Base-by-base conservation (phyloP, 2,113 vertebrate genomes). In the Psophia crepitans region DNA sequence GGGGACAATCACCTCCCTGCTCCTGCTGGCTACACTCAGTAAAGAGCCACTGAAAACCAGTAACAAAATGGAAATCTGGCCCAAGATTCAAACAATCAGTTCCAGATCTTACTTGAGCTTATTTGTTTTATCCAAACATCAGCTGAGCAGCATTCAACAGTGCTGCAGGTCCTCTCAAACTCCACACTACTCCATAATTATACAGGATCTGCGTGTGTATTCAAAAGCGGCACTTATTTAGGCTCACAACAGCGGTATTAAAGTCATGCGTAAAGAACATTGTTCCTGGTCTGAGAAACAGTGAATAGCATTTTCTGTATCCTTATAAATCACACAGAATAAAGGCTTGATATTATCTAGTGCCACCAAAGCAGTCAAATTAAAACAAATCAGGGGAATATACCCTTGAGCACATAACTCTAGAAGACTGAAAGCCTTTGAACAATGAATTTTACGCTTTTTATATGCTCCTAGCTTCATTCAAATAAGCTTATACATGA, bases 201-300 rank as follows among this genome's bases (percentile, higher is more conserved):
- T 0, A 44, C 0, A 0, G 30, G 22, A 87, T 22, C 58, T n/a
- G 23, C 2, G 9, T 2, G 11, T 8, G 1, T 60, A 89, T 35
- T 65, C 64, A 88, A 84, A 84, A 63, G 56, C 20, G 1, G 70
- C 48, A 41, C 65, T 94, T 93, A 82, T 69, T 92, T 61, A 57
- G 60, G 64, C 53, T 92, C 80, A 64, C 17, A 71, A 73, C 60
- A 69, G 39, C 77, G 76, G 28, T 32, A 63, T 49, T 64, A 81
- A 81, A 81, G 73, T 43, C 20, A 27, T 5, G 43, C 27, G 65
- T 28, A 82, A 89, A 81, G 48, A 89, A 84, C 65, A 71, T 76
- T 80, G 79, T 75, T 94, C 57, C 65, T 33, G 23, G n/a, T 58
- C 71, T 46, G 69, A 90, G 39, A 87, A 94, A 84, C n/a, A 48